Evolutionary conservation across 2,113 vertebrate genomes (phyloP), one percentile per base, ranked within the genome.

Genomic region (Onychorhynchus coronatus): DNA sequence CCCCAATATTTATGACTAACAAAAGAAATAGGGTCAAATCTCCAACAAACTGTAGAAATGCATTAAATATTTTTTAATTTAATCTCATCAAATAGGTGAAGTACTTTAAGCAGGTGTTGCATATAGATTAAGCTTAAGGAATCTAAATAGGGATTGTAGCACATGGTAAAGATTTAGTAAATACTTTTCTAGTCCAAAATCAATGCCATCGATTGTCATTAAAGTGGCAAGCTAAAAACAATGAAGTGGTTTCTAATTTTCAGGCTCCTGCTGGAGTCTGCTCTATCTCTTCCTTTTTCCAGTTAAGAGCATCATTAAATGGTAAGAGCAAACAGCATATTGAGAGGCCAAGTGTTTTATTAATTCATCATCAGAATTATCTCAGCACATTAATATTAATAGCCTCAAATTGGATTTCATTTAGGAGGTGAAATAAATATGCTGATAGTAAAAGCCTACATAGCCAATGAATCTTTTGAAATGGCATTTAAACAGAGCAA

Each of bases 281-380:
- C 96, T 95, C 97, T 96, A 91, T 98, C 97, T 95, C 93, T 98
- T 98, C 97, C 93, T 97, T 97, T 98, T 95, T 94, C 94, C 97
- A 97, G 98, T 96, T 97, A 96, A 98, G 97, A 98, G 98, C 97
- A 91, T 98, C 98, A 98, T 98, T 98, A 98, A 98, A 98, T 97
- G 97, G 98, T 98, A 95, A 97, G 97, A 98, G 98, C 98, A 99
- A 98, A 98, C 97, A 98, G 98, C 98, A 96, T 97, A 98, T 92
- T 70, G 97, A 97, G 97, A 98, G 98, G 96, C 97, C 96, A 97
- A 98, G 97, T 96, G 98, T 98, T 98, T 99, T 98, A 99, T 98
- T 99, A 98, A 99, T 99, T 99, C 98, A 98, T 98, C 98, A 98
- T 98, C 98, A 98, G 98, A 98, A 98, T 98, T 97, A 98, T 99